Base-by-base conservation (phyloP, 2,888 invertebrate species). In the Parnassius apollo region DNA sequence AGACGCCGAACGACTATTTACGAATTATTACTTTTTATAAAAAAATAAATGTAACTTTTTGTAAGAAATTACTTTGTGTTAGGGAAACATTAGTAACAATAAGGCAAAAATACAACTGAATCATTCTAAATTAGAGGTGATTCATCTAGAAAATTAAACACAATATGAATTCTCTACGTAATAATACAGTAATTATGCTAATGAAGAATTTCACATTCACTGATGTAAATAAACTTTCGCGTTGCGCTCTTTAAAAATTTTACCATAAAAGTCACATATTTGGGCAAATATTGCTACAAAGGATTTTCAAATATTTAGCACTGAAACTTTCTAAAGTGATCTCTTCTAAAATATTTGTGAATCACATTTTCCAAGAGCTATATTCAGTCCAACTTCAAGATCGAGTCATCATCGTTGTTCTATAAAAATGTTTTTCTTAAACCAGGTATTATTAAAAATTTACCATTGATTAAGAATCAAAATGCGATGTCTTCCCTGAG, bases 211-310 rank as follows among this genome's bases (percentile, higher is more conserved):
- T 51, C 25, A 13, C n/a, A 46, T 52, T 52, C n/a, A 52, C 25
- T 25, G 25, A n/a, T 57, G n/a, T 48, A 9, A 35, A 48, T 57
- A 49, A 57, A 57, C 42, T 57, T 57, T 57, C 57, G 49, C 57
- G 42, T 10, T 50, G 9, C 42, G 42, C 18, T 49, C 35, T 49
- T 18, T n/a, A 48, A 48, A 13, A 13, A 49, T 13, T 49, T 49
- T n/a, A 49, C n/a, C 18, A 18, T 49, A 49, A 12, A 49, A 12
- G 12, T n/a, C n/a, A 49, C 8, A 49, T 49, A 7, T 9, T 2
- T n/a, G 49, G n/a, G 4, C 35, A 35, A 35, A 35, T 35, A 35
- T 35, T 35, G 4, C 4, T 35, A 35, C 7, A 35, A 35, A 35
- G 4, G 4, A 7, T 35, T 35, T 7, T 4, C 10, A 46, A 46